Percentiles rank a stretch among this genome's conserved stretches.
Conservation (phyloP, 2,888 invertebrate genomes). For the Seira musarum region DNA sequence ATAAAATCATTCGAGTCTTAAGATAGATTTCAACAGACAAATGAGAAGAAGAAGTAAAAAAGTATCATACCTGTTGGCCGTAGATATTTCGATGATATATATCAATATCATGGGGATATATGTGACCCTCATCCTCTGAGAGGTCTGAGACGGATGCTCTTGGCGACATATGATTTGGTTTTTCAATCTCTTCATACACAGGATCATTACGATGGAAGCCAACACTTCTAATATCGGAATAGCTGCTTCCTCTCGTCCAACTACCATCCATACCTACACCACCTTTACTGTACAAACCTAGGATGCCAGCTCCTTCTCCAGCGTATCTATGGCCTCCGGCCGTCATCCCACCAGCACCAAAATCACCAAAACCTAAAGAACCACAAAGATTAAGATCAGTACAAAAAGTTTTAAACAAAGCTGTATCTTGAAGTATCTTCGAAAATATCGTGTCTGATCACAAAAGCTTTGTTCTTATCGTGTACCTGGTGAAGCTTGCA, state of each 20-base stretch:
- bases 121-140: constrained; percentile 68
- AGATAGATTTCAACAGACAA: too few relatives aligned
- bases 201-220: constrained; percentile 65
- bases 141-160: constrained; percentile 69
- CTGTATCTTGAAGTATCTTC: neutral
- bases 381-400: neutral
- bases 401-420: too few relatives aligned
- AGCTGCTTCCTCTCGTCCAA: constrained; percentile 69
- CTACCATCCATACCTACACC: constrained; percentile 63
- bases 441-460: neutral
- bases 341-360: constrained; percentile 56
- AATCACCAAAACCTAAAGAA: constrained; percentile 46
- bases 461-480: too few relatives aligned
- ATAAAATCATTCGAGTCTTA: too few relatives aligned
- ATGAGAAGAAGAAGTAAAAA: neutral
- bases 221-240: constrained; percentile 67
- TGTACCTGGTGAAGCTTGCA: constrained; percentile 69
- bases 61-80: constrained; percentile 66
- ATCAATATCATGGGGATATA: constrained; percentile 69
- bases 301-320: constrained; percentile 62
- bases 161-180: constrained; percentile 68
- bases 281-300: constrained; percentile 66
- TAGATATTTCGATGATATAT: constrained; percentile 68
- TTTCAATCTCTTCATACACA: constrained; percentile 69
- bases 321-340: constrained; percentile 62